phyloP scores from a whole-genome alignment of 1,140 invertebrate species.

The Sitophilus oryzae region DNA sequence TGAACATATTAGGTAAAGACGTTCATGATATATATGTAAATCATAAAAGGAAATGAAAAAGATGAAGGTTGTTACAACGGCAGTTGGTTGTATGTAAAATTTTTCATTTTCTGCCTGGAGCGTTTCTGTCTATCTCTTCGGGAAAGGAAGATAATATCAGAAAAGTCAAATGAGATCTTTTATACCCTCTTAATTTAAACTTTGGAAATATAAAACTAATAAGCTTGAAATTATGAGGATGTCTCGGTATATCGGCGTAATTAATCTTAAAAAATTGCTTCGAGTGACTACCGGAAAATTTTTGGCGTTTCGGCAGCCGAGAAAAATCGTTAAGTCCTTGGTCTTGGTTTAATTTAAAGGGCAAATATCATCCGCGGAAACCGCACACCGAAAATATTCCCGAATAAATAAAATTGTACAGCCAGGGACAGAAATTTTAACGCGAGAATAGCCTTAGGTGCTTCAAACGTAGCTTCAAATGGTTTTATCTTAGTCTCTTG shows the following conservation, averaged over 20 bases:
- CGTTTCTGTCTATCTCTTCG: background rate
- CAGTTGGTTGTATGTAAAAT: background rate
- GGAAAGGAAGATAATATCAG: background rate
- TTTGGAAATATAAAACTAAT: constrained; percentile 10
- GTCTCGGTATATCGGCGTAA: constrained; percentile 11
- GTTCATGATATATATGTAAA: background rate
- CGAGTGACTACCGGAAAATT: constrained; percentile 12
- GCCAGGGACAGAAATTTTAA: constrained; percentile 32
- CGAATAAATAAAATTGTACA: constrained; percentile 40
- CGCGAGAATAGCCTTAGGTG: constrained; percentile 39
- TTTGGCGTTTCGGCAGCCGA: constrained; percentile 3
- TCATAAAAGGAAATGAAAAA: background rate
- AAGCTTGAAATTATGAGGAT: constrained; percentile 17
- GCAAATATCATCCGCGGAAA: constrained; percentile 26
- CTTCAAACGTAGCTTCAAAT: constrained; percentile 35
- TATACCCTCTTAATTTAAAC: constrained; percentile 9
- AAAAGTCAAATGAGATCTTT: background rate
- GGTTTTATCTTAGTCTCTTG: constrained; percentile 40
- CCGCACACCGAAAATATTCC: constrained; percentile 34
- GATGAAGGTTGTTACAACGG: background rate
- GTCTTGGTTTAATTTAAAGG: constrained; percentile 30
- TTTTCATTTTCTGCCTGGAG: background rate
- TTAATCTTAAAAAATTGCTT: constrained; percentile 14
- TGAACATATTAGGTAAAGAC: no score
- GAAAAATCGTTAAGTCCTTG: constrained; percentile 11